phyloP scores from a whole-genome alignment of 2,888 invertebrate species.

The Calameuta idolon region DNA sequence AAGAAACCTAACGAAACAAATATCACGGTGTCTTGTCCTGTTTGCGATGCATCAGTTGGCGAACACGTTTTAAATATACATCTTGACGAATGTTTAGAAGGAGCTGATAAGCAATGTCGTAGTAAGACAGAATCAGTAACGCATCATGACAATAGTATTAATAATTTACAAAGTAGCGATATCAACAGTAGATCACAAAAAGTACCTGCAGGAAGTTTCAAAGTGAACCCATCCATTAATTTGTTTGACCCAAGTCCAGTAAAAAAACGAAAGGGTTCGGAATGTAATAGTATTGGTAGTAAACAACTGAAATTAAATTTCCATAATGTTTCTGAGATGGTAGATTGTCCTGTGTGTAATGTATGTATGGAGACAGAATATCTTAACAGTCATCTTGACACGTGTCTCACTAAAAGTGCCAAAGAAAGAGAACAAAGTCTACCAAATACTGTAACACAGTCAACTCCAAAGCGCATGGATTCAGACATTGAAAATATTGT shows the following conservation, averaged over 20 bases:
- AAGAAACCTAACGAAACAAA: slow-evolving; percentile 21
- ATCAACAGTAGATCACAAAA: slow-evolving; percentile 2
- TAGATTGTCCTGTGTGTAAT: slow-evolving; percentile 66
- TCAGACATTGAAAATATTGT: background rate
- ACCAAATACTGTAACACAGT: background rate
- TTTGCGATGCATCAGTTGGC: slow-evolving; percentile 18
- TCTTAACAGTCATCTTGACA: slow-evolving; percentile 64
- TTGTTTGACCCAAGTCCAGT: background rate
- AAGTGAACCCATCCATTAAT: background rate
- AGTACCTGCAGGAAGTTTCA: background rate
- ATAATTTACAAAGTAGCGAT: background rate
- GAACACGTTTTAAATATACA: slow-evolving; percentile 21
- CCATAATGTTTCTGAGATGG: slow-evolving; percentile 21
- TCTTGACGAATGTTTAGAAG: slow-evolving; percentile 24
- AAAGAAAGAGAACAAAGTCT: slow-evolving; percentile 8
- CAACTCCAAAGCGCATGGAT: background rate
- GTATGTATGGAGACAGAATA: slow-evolving; percentile 51
- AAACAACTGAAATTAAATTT: slow-evolving; percentile 31
- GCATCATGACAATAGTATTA: background rate
- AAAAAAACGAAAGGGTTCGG: slow-evolving; percentile 6
- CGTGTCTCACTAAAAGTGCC: slow-evolving; percentile 14
- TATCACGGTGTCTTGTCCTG: slow-evolving; percentile 23
- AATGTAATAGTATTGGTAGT: background rate
- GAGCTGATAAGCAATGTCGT: background rate
- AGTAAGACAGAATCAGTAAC: background rate